Conservation (phyloP, 2,888 invertebrate species). For the Physocephala rufipes region DNA sequence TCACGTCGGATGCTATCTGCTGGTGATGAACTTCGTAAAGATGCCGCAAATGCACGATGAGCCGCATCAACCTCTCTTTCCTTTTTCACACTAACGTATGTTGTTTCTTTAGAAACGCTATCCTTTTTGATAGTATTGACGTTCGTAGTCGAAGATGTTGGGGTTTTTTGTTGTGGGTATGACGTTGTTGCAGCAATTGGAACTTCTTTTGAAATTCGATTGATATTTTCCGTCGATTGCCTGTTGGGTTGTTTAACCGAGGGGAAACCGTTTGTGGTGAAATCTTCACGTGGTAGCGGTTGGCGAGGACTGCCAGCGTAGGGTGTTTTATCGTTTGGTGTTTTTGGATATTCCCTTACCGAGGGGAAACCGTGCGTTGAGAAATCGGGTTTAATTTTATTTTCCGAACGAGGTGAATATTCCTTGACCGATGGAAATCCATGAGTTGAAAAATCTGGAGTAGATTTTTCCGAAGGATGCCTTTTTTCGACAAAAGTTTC, state of each 20-base stretch:
- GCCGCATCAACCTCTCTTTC: slow-evolving; percentile 70
- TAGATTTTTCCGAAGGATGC: background rate
- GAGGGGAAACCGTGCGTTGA: slow-evolving; percentile 53
- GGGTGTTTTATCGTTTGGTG: background rate
- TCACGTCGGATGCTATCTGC: slow-evolving; percentile 69
- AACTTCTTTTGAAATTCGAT: slow-evolving; percentile 29
- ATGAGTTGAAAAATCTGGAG: slow-evolving; percentile 47
- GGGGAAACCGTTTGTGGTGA: slow-evolving; percentile 48
- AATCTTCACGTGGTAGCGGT: slow-evolving; percentile 39
- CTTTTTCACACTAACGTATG: slow-evolving; percentile 54
- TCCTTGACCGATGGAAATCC: slow-evolving; percentile 51
- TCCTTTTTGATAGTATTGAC: slow-evolving; percentile 44
- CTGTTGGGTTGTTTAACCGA: slow-evolving; percentile 39
- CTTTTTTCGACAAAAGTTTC: no score
- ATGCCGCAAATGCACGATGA: slow-evolving; percentile 80
- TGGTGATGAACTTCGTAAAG: slow-evolving; percentile 74
- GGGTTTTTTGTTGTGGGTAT: slow-evolving; percentile 35
- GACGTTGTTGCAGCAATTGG: slow-evolving; percentile 23
- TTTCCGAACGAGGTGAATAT: slow-evolving; percentile 34
- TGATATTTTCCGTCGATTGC: background rate
- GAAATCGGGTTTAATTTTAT: slow-evolving; percentile 43
- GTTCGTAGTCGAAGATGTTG: slow-evolving; percentile 31
- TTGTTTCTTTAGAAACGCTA: slow-evolving; percentile 45
- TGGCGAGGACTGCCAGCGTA: slow-evolving; percentile 14
- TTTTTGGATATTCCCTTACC: slow-evolving; percentile 30